Evolutionary conservation across 1,140 invertebrate genomes (phyloP).

Genomic region (Myzus persicae): DNA sequence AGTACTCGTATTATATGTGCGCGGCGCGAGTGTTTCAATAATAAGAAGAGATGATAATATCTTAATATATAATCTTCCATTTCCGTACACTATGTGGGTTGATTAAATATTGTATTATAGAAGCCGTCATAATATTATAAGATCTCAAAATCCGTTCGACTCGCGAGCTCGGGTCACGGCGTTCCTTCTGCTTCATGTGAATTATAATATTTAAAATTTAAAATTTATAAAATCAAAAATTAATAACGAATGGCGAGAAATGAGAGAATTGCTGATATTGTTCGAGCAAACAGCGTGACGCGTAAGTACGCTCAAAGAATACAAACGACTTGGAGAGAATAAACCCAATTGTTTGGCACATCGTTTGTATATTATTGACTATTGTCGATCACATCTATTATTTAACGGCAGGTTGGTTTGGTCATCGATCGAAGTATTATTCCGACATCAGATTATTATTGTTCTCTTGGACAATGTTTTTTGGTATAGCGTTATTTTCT

Average conservation of each 20-base stretch:
- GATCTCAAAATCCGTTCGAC: no score
- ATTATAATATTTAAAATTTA: no score
- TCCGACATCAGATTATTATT: not conserved
- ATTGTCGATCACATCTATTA: not conserved
- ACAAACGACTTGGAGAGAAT: not conserved
- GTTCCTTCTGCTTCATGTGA: not conserved
- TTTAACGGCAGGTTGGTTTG: not conserved
- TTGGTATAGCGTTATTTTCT: not conserved
- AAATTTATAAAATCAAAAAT: no score
- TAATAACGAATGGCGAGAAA: not conserved
- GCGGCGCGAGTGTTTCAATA: not conserved
- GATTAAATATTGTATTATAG: no score
- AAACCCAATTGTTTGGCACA: not conserved
- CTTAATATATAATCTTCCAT: not conserved
- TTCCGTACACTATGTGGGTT: not conserved
- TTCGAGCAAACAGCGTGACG: not conserved
- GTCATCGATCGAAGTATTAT: not conserved
- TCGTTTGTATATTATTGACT: not conserved
- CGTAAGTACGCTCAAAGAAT: not conserved
- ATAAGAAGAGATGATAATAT: not conserved
- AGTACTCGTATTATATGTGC: not conserved
- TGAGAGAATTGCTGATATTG: not conserved
- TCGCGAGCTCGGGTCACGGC: no score
- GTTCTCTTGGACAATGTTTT: not conserved
- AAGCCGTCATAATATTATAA: no score